Evolutionary conservation across 1,140 invertebrate genomes (phyloP).

Genomic region (Drosophila kepulauana): DNA sequence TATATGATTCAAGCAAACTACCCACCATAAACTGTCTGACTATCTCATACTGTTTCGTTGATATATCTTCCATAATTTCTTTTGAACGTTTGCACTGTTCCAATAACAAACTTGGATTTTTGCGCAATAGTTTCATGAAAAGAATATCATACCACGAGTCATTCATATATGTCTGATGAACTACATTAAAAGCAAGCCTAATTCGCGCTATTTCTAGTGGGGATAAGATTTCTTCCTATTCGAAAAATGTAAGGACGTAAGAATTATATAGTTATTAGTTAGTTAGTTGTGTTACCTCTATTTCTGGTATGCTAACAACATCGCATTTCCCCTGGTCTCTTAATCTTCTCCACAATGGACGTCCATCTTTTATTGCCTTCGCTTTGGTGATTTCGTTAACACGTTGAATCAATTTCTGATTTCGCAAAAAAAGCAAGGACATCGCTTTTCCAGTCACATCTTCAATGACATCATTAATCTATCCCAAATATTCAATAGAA

Average conservation of each 20-base stretch:
- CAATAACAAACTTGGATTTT: conserved; percentile 60
- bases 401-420: conserved; percentile 41
- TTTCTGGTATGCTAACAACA: conserved; percentile 71
- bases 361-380: conserved; percentile 34
- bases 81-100: conserved; percentile 63
- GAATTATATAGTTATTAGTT: too few species aligned
- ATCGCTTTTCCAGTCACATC: conserved; percentile 66
- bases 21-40: conserved; percentile 65
- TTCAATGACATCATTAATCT: conserved; percentile 67
- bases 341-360: conserved; percentile 73
- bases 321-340: conserved; percentile 71
- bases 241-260: background rate
- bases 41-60: conserved; percentile 65
- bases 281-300: conserved; percentile 18
- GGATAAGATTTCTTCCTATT: conserved; percentile 58
- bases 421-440: conserved; percentile 56
- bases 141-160: conserved; percentile 68
- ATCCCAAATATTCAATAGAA: background rate
- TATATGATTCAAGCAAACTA: background rate
- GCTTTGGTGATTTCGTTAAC: conserved; percentile 44
- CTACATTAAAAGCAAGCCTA: conserved; percentile 67
- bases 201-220: conserved; percentile 68
- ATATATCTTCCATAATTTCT: conserved; percentile 35
- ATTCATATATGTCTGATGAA: conserved; percentile 71
- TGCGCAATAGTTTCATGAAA: conserved; percentile 64